These are phyloP conservation scores for Leucopternis melanops DNA, from an alignment of 2,113 vertebrate species.

Conservation along the genomic window DNA sequence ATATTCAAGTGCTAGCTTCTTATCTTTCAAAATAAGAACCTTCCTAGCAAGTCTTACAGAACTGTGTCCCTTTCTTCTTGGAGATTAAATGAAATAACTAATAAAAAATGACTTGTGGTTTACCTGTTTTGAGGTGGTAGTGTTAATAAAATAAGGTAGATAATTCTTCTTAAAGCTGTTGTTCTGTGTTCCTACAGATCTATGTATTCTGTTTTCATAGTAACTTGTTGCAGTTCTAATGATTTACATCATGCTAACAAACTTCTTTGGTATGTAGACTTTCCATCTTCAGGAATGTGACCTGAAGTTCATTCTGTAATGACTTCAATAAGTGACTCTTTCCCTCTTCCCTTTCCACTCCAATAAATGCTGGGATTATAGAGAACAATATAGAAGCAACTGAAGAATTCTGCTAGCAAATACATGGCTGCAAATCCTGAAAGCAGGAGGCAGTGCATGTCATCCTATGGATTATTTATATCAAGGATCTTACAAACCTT, in stretches of 20 bases:
- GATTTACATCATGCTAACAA: neutral
- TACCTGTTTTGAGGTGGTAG: neutral
- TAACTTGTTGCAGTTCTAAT: neutral
- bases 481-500: neutral
- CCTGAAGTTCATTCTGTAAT: neutral
- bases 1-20: neutral
- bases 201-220: neutral
- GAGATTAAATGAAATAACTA: neutral
- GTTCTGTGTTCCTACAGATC: neutral
- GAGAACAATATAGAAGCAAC: neutral
- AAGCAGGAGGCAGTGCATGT: neutral
- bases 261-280: neutral
- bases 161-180: neutral
- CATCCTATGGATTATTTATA: neutral
- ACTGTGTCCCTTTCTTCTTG: neutral
- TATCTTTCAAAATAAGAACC: neutral
- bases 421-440: neutral
- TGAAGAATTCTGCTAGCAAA: neutral
- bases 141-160: neutral
- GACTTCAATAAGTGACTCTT: neutral
- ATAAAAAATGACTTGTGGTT: neutral
- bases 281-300: neutral
- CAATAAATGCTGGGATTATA: neutral
- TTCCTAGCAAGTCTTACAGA: neutral
- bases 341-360: neutral